Evolutionary conservation across 2,113 vertebrate species (phyloP), one percentile per base, ranked within the genome.

Genomic region (Elephas maximus): DNA sequence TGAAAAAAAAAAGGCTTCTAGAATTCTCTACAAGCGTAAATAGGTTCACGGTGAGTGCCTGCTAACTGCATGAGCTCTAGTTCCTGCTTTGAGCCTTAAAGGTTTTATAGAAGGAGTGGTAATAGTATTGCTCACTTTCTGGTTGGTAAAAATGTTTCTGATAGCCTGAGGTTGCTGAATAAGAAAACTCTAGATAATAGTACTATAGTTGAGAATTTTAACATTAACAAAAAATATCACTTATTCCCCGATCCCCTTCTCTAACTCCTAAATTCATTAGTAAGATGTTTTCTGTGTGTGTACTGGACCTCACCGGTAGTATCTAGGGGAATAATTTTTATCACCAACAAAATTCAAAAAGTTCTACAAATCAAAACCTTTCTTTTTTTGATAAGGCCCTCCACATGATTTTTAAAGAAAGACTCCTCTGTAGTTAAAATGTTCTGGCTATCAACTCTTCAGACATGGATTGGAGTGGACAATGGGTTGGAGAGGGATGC

Each of bases 321-420:
- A 74, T 69, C 18, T 67, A 88, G 44, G 48, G n/a, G 17, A 69
- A 24, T 90, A 76, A 71, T 62, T 63, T 93, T 95, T 84, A 81
- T 63, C 79, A 24, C 1, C 14, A 44, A 17, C 28, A 23, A 82
- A 90, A 89, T 83, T 82, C 45, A 96, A 62, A 48, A 93, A 28
- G 65, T 71, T 74, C 77, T 76, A 37, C 21, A 82, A 65, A 67
- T 15, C 11, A 41, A 84, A 57, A 81, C 0, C 28, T 88, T 96
- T 93, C 33, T 81, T 96, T 63, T 63, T 88, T 92, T 90, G 57
- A 81, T 67, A 60, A 84, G 57, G 90, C 17, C 44, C n/a, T 41
- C 24, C 37, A 57, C 21, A 4, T 76, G 20, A 85, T 44, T 67
- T 69, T 87, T 91, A 74, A 28, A 87, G 37, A 82, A 91, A 90